A percentile compares a stretch with the other conserved stretches of the same genome.
Conservation (phyloP, 2,797 vertebrate species). For the Capromys pilorides region DNA sequence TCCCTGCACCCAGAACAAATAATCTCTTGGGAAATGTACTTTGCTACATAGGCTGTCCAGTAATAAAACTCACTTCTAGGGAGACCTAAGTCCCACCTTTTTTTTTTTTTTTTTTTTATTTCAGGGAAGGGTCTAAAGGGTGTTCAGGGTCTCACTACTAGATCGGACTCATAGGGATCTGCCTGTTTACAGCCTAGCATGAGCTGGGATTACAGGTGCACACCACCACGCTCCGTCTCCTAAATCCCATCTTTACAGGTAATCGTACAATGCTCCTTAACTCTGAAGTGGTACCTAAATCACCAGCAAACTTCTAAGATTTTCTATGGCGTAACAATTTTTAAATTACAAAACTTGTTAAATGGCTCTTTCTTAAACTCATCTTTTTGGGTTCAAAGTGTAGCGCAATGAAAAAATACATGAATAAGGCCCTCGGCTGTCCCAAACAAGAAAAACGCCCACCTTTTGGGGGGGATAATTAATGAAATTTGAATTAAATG, state of each 20-base stretch:
- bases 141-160: too few relatives aligned
- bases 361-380: neutral
- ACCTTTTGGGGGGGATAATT: neutral
- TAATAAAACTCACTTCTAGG: neutral
- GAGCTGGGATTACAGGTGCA: too few relatives aligned
- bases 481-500: neutral
- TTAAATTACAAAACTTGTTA: conserved; percentile 15
- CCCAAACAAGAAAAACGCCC: neutral
- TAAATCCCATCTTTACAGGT: neutral
- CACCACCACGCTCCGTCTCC: too few relatives aligned
- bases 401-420: neutral
- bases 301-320: neutral
- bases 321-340: neutral
- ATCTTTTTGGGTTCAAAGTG: neutral
- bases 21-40: neutral
- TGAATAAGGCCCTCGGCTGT: neutral
- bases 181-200: too few relatives aligned
- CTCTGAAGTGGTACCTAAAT: neutral
- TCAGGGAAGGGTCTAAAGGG: too few relatives aligned
- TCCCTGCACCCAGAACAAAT: neutral
- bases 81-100: neutral
- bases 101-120: too few relatives aligned
- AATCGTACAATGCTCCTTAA: neutral
- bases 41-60: neutral
- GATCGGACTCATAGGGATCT: too few relatives aligned